Percentiles rank a stretch among this genome's conserved stretches.
Conservation (phyloP, 2,888 invertebrate genomes). For the Calliphora vomitoria region DNA sequence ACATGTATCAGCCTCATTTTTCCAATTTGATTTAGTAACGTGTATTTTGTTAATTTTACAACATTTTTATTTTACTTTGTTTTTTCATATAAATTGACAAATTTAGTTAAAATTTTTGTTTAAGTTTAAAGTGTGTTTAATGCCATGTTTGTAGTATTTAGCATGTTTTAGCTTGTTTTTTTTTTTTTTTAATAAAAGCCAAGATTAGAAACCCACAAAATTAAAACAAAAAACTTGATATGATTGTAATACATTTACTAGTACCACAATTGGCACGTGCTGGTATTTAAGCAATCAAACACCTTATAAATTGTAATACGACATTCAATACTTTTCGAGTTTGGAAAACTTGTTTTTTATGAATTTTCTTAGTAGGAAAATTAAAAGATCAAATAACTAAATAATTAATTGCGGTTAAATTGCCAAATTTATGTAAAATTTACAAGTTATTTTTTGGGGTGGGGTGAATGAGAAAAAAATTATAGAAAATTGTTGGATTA, state of each 20-base stretch:
- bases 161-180: conserved; percentile 54
- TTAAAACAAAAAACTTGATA: conserved; percentile 19
- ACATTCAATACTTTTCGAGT: conserved; percentile 60
- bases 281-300: conserved; percentile 69
- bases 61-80: neutral
- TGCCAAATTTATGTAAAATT: neutral
- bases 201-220: conserved; percentile 14
- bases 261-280: conserved; percentile 61
- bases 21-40: conserved; percentile 27
- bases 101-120: conserved; percentile 59
- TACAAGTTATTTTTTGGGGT: too few species aligned
- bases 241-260: conserved; percentile 1
- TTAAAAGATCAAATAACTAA: conserved; percentile 38
- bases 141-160: conserved; percentile 61
- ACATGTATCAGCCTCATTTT: conserved; percentile 16
- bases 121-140: conserved; percentile 41
- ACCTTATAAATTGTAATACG: conserved; percentile 52
- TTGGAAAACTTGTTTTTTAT: conserved; percentile 41
- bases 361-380: conserved; percentile 8
- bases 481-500: too few species aligned
- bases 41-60: conserved; percentile 54
- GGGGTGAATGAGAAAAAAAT: neutral
- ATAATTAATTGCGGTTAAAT: conserved; percentile 40
- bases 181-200: neutral
- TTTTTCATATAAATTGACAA: conserved; percentile 57